phyloP scores from a whole-genome alignment of 92 coral and sea anemone species.

The Paramuricea clavata region DNA sequence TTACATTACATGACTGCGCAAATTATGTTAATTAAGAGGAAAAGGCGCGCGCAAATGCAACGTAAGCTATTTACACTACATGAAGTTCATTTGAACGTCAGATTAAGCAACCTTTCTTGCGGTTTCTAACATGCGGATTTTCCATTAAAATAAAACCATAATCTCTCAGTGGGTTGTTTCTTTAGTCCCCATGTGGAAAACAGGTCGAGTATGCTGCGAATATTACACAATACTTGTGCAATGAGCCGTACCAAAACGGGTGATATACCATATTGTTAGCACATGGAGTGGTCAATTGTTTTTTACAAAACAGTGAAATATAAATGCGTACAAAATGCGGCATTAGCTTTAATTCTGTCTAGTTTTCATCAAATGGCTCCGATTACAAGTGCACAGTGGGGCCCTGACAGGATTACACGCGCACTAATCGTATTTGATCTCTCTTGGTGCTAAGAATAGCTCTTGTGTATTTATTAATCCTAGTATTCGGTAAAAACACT shows the following conservation, averaged over 20 bases:
- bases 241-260: background rate
- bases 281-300: background rate
- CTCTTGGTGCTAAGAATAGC: constrained; percentile 20
- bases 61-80: constrained; percentile 2
- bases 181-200: background rate
- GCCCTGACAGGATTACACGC: constrained; percentile 19
- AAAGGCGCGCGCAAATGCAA: background rate
- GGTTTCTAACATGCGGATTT: constrained; percentile 34
- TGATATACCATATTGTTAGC: background rate
- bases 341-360: background rate
- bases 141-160: constrained; percentile 7
- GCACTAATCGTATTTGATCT: constrained; percentile 22
- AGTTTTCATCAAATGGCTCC: background rate
- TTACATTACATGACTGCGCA: background rate
- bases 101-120: background rate
- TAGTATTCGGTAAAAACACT: background rate
- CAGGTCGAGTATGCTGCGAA: background rate
- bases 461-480: background rate
- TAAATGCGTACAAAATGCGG: constrained; percentile 27
- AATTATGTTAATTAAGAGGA: constrained; percentile 6
- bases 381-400: constrained; percentile 8
- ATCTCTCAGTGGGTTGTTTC: constrained; percentile 26
- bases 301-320: background rate
- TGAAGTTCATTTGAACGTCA: constrained; percentile 7
- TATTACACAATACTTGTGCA: background rate